Evolutionary conservation across 2,113 vertebrate species (phyloP).

Genomic region (Hyaena hyaena): DNA sequence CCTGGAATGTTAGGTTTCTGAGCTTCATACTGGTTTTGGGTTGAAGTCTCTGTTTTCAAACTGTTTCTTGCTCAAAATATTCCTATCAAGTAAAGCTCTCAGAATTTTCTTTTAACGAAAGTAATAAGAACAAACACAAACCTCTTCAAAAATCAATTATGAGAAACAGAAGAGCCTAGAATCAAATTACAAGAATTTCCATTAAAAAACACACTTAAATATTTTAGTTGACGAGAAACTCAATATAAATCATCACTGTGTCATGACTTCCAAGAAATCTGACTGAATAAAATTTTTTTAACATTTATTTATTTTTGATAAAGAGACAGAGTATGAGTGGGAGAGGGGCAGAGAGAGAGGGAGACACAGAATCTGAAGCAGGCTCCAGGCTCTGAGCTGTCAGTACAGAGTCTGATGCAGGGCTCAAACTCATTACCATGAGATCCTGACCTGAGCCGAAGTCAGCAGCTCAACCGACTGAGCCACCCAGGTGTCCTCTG

Average conservation of each 20-base stretch:
- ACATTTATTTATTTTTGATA: no score
- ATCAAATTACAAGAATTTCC: not conserved
- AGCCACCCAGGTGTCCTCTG: no score
- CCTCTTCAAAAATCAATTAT: not conserved
- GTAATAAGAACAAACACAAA: not conserved
- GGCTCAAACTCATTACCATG: no score
- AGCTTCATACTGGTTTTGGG: not conserved
- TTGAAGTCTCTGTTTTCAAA: not conserved
- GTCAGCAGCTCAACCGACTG: no score
- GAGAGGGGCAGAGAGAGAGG: no score
- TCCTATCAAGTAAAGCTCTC: not conserved
- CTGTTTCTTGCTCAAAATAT: not conserved
- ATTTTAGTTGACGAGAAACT: not conserved
- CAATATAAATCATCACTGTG: not conserved
- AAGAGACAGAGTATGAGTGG: no score
- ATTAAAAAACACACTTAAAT: not conserved
- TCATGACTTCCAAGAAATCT: not conserved
- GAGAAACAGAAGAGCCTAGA: not conserved
- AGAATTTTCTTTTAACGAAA: not conserved
- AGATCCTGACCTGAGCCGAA: no score
- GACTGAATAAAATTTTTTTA: not conserved
- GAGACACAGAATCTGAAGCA: no score
- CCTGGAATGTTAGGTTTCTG: not conserved
- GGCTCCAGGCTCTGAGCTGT: no score
- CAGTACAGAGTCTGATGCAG: no score